A percentile compares a stretch with the other conserved stretches of the same genome.
phyloP scores from a whole-genome alignment of 2,113 vertebrate species.

The Eira barbara region DNA sequence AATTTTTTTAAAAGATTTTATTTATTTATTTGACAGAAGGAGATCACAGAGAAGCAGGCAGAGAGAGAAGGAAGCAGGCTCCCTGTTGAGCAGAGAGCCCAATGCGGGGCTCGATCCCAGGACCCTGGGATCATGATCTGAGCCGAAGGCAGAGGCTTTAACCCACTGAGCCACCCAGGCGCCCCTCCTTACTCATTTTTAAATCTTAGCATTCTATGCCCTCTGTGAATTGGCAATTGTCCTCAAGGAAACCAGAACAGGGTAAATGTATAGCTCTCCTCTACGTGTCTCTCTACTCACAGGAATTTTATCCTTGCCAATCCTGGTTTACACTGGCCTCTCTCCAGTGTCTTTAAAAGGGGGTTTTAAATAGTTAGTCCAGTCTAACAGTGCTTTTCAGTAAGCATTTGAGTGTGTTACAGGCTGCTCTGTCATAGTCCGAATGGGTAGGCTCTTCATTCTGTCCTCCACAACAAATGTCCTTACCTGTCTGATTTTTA shows the following conservation, averaged over 20 bases:
- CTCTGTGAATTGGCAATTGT: neutral
- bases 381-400: neutral
- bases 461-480: neutral
- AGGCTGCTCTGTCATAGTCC: neutral
- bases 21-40: too few relatives aligned
- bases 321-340: neutral
- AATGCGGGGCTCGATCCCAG: too few relatives aligned
- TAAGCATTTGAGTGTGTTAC: neutral
- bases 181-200: neutral
- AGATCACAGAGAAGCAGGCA: too few relatives aligned
- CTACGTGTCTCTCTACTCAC: neutral
- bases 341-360: neutral
- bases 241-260: neutral
- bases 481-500: neutral
- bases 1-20: too few relatives aligned
- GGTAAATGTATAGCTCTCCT: fast-evolving
- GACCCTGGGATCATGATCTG: too few relatives aligned
- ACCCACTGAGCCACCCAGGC: too few relatives aligned
- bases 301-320: neutral
- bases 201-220: neutral
- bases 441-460: neutral
- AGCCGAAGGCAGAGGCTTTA: too few relatives aligned
- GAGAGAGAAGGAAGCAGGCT: too few relatives aligned
- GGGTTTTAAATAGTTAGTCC: neutral
- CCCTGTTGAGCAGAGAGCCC: too few relatives aligned